Evolutionary conservation across 2,888 invertebrate genomes (phyloP).

Genomic region (Deilephila porcellus): DNA sequence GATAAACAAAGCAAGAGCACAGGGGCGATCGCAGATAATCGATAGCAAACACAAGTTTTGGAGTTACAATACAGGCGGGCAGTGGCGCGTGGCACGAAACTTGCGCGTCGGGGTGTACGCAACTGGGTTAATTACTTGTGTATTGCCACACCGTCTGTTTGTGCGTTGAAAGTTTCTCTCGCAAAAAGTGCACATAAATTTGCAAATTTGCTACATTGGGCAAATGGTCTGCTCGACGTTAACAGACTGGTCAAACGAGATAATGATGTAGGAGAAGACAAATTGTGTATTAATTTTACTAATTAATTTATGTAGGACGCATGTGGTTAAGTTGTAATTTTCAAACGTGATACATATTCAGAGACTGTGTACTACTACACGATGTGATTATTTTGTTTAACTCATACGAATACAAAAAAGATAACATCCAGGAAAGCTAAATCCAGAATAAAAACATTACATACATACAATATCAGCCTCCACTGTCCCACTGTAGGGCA

Average conservation of each 20-base stretch:
- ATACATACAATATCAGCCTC: too few relatives aligned
- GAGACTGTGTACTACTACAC: too few relatives aligned
- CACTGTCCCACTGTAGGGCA: too few relatives aligned
- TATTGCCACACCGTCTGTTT: slow-evolving; percentile 13
- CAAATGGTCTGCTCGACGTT: background rate
- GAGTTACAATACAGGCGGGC: slow-evolving; percentile 11
- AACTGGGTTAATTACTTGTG: slow-evolving; percentile 17
- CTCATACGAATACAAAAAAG: too few relatives aligned
- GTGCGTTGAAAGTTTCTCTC: background rate
- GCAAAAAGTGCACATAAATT: slow-evolving; percentile 9
- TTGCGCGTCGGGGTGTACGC: slow-evolving; percentile 10
- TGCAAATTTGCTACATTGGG: background rate
- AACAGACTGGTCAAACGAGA: background rate
- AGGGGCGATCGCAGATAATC: slow-evolving; percentile 5
- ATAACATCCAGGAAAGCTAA: too few relatives aligned
- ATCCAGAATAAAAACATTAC: too few relatives aligned
- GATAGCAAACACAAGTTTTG: slow-evolving; percentile 24
- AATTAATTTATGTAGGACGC: too few relatives aligned
- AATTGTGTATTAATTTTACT: too few relatives aligned
- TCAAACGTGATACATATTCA: too few relatives aligned
- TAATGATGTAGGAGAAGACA: background rate
- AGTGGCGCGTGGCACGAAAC: slow-evolving; percentile 1
- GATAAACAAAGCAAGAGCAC: slow-evolving; percentile 3
- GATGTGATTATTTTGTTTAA: too few relatives aligned
- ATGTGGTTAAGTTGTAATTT: too few relatives aligned